Base-by-base conservation (phyloP, 2,113 vertebrate species). In the Labrus mixtus region DNA sequence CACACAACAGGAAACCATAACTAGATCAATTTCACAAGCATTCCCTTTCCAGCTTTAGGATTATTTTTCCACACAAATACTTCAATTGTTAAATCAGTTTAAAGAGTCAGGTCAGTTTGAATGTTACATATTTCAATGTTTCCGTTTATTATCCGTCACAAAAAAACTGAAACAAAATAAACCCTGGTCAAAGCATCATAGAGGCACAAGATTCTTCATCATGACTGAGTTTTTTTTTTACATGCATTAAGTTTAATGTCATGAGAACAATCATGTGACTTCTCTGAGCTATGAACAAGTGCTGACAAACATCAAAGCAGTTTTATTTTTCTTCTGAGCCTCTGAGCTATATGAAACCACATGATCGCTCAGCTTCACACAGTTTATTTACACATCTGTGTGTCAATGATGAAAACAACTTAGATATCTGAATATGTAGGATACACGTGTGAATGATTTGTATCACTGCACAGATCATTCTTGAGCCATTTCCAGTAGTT, bases 211-310 rank as follows among this genome's bases (percentile, higher is more conserved):
- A 45, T 45, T 22, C 15, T n/a, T 33, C 33, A 17, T 56, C 48
- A 13, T 53, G 17, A 20, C 20, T 56, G 20, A 33, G 0, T 3
- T 41, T 41, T 41, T 41, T 41, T 41, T 41, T 41, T 37, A 51
- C 48, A 68, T 76, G 46, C 46, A 50, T 13, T 7, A 0, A 43
- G 61, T 19, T 10, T 13, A 9, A 36, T 67, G 23, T 64, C 79
- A 64, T 9, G 16, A 22, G 22, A 16, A 15, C 56, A 43, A 51
- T 77, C 83, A 84, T 60, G 59, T 82, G 79, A 51, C 68, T 48
- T 4, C 10, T 0, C 48, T 55, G 67, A 87, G 76, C 50, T 46
- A 61, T 25, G 25, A 25, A 25, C 25, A 25, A 25, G 25, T 25
- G 25, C 29, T 33, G 6, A 33, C 29, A 33, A 33, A 33, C 29